Base-by-base conservation (phyloP, 2,888 invertebrate genomes). In the Kuschelorhynchus macadamiae region DNA sequence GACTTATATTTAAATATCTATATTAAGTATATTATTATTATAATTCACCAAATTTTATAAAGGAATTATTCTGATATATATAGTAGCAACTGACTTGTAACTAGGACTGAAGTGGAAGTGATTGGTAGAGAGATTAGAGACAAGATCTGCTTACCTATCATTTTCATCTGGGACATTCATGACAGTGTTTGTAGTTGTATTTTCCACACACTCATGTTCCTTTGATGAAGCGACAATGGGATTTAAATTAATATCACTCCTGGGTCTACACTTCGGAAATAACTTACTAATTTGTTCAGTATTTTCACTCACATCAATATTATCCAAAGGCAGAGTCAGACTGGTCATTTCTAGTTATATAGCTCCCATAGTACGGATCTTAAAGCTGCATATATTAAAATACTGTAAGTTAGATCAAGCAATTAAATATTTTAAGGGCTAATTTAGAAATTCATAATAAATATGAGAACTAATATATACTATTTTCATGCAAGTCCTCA, bases 181-280 rank as follows among this genome's bases (percentile, higher is more conserved):
- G 81, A 82, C 81, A 79, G 81, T 39, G 76, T 81, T 81, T 73
- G 79, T 77, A 72, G 79, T 76, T 71, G 80, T 77, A 80, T 85
- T 84, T 73, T 85, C 84, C 75, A 78, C 78, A 77, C 80, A 78
- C 77, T 82, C 82, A 83, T 83, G 79, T 75, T 83, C 81, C 77
- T 80, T 79, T 73, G 74, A 79, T 72, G 81, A 76, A 73, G 78
- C 76, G 75, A 83, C 81, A 42, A 86, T 82, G 50, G 85, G 85
- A 82, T 87, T 87, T 76, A 87, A 82, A 82, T 87, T 87, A 78
- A 86, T 85, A 82, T 87, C 87, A 78, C 85, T 85, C 80, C 89
- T 87, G 76, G 93, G 93, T 79, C 93, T 89, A 86, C 94, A 94
- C 91, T 94, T 94, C 79, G 93, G 93, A 86, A 94, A 94, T 80